Percentiles rank a stretch among this genome's conserved stretches.
Evolutionary conservation across 2,888 invertebrate genomes (phyloP).

Genomic region (Perdita meconis): DNA sequence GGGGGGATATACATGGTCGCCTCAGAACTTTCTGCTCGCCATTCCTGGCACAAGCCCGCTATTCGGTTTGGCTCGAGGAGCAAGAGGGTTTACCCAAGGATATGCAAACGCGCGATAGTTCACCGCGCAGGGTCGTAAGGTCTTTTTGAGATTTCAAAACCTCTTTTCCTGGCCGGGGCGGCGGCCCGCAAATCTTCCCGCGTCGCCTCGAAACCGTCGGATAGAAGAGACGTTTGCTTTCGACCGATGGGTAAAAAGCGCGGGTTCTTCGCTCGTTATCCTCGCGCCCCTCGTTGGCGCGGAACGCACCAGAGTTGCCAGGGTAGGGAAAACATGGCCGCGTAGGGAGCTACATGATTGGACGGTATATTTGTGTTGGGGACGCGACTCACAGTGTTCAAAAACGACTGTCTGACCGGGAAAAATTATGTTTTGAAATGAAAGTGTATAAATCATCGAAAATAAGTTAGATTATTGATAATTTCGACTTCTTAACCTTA

Average conservation of each 20-base stretch:
- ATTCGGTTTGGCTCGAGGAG: slow-evolving; percentile 66
- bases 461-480: too few species aligned
- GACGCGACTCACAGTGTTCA: too few species aligned
- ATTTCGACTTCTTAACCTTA: too few species aligned
- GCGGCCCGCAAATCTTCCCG: background rate
- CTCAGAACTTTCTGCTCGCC: slow-evolving; percentile 75
- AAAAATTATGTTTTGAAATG: too few species aligned
- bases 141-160: slow-evolving; percentile 60
- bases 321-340: too few species aligned
- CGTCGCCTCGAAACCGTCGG: background rate
- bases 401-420: too few species aligned
- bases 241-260: background rate
- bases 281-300: background rate
- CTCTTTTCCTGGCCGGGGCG: background rate
- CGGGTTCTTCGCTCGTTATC: background rate
- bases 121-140: slow-evolving; percentile 42
- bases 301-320: too few species aligned
- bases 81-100: slow-evolving; percentile 69
- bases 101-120: slow-evolving; percentile 72
- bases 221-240: background rate
- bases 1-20: slow-evolving; percentile 71
- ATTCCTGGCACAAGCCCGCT: slow-evolving; percentile 77
- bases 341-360: too few species aligned
- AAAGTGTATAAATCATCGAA: too few species aligned
- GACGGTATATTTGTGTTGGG: too few species aligned